Base-by-base conservation (phyloP, 2,888 invertebrate species). In the Amphiduros pacificus region DNA sequence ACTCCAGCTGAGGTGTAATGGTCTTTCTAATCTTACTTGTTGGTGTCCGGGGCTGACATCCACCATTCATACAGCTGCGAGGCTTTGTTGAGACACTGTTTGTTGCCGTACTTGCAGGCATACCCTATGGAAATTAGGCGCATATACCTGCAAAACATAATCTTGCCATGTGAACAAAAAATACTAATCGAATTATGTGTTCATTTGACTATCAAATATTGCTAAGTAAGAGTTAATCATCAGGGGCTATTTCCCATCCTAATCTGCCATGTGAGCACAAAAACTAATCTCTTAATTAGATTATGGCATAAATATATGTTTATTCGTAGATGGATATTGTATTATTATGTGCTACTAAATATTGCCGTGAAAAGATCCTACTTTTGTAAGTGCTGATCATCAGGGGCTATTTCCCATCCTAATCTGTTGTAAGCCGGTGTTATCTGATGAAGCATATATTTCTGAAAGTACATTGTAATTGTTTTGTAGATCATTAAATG, bases 71-170 rank as follows among this genome's bases (percentile, higher is more conserved):
- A 68, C 49, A 61, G 52, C 32, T 55, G 27, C 9, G 61, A 55
- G 5, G 71, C 64, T 29, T 49, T 54, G 22, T 44, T 51, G 26
- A 61, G 49, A 44, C 70, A 70, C 17, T 64, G 63, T n/a, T 49
- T 36, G 44, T 56, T 22, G n/a, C 64, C 67, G 27, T 65, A 64
- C 6, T 29, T n/a, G 54, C 70, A 71, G 14, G 69, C 71, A 20
- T 61, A 24, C 3, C 54, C 44, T 20, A 69, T 26, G 11, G 61
- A 50, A 24, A 53, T 55, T 17, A 54, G 50, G 1, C 66, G 53
- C 24, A 64, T 44, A 14, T 56, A 64, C 22, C 68, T 68, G 32
- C 11, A 53, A 60, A n/a, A n/a, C n/a, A n/a, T n/a, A n/a, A n/a
- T n/a, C n/a, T n/a, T n/a, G n/a, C n/a, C n/a, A n/a, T n/a, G n/a